Percentiles rank a stretch among this genome's conserved stretches.
Evolutionary conservation across 2,113 vertebrate species (phyloP).

Genomic region (Merops nubicus): DNA sequence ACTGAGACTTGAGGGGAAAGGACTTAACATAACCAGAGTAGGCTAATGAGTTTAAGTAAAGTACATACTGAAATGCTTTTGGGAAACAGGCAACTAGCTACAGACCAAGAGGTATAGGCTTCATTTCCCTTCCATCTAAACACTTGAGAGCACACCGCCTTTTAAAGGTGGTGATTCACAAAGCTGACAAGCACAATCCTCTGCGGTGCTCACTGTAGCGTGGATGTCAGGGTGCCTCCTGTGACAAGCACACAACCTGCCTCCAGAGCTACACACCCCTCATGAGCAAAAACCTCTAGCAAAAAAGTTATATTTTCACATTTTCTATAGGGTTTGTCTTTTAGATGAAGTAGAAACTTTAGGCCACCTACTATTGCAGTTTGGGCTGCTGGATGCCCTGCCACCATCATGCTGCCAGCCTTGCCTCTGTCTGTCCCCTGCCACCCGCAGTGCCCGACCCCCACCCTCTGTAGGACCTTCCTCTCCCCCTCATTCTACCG

Average conservation of each 20-base stretch:
- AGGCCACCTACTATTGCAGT: accelerated
- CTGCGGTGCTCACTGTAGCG: accelerated
- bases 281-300: not conserved
- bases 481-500: not conserved
- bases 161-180: not conserved
- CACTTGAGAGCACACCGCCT: accelerated
- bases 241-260: accelerated
- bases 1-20: not conserved
- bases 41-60: not conserved
- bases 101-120: not conserved
- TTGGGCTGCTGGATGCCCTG: not conserved
- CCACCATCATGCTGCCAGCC: accelerated
- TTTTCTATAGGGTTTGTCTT: not conserved
- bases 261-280: not conserved
- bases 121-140: not conserved
- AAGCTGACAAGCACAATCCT: accelerated
- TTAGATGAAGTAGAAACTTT: not conserved
- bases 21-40: not conserved
- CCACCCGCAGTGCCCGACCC: accelerated
- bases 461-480: accelerated
- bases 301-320: not conserved
- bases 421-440: not conserved
- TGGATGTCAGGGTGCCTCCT: not conserved
- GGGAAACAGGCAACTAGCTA: not conserved
- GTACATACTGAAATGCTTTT: not conserved